phyloP scores from a whole-genome alignment of 2,113 vertebrate species.

The Trinectes maculatus region DNA sequence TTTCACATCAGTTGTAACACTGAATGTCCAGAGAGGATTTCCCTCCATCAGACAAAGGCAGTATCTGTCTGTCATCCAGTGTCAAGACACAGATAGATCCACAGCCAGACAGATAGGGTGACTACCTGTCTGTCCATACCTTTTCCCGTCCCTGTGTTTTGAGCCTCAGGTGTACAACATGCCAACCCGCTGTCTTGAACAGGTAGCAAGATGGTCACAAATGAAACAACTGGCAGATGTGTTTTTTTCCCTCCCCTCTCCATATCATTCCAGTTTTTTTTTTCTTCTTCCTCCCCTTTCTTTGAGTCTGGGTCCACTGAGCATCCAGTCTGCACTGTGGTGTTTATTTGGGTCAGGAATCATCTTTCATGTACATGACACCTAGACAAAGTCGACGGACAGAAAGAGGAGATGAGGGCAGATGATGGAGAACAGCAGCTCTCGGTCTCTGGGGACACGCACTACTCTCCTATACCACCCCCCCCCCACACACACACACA shows the following conservation, averaged over 20 bases:
- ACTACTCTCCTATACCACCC: conserved; percentile 81
- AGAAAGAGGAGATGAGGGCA: conserved; percentile 93
- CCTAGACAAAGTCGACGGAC: conserved; percentile 94
- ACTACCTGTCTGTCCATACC: conserved; percentile 89
- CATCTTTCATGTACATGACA: conserved; percentile 98
- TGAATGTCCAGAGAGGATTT: conserved; percentile 79
- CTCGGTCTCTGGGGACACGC: conserved; percentile 90
- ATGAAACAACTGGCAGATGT: conserved; percentile 87
- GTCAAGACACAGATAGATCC: conserved; percentile 36
- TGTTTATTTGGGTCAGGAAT: conserved; percentile 99
- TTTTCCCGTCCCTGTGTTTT: conserved; percentile 85
- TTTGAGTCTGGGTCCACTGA: conserved; percentile 71
- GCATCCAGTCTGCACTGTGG: conserved; percentile 81
- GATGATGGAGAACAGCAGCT: conserved; percentile 94
- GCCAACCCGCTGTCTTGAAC: conserved; percentile 83
- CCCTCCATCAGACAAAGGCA: conserved; percentile 77
- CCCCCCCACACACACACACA: too few relatives aligned
- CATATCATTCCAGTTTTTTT: neutral
- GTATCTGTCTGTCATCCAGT: conserved; percentile 82
- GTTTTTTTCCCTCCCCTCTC: conserved; percentile 7
- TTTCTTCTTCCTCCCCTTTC: conserved; percentile 50
- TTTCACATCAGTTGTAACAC: conserved; percentile 61
- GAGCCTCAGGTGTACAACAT: conserved; percentile 87
- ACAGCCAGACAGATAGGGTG: conserved; percentile 74
- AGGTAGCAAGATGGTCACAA: conserved; percentile 83